phyloP scores from a whole-genome alignment of 1,140 invertebrate genomes.

The Tenebrio molitor region DNA sequence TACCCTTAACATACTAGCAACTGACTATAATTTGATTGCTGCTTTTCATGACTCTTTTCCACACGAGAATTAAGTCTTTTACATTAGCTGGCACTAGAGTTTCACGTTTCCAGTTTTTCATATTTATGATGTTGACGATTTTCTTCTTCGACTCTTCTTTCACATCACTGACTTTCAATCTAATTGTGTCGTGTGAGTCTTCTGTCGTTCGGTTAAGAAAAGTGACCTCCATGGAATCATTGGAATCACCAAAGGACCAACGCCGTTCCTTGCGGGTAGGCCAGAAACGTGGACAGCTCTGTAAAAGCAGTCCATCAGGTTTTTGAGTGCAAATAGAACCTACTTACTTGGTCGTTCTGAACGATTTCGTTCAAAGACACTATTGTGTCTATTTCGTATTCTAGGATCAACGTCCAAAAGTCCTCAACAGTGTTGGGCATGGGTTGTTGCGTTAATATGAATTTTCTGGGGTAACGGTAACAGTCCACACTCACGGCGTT shows the following conservation, averaged over 20 bases:
- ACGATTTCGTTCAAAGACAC: slow-evolving; percentile 67
- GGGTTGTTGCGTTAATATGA: slow-evolving; percentile 69
- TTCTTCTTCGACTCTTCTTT: neutral
- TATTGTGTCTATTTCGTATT: slow-evolving; percentile 70
- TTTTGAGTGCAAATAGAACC: neutral
- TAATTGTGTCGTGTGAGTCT: neutral
- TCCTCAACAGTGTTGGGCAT: slow-evolving; percentile 68
- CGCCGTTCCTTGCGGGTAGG: too few species aligned
- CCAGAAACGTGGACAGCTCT: too few species aligned
- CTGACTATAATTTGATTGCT: slow-evolving; percentile 7
- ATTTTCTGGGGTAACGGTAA: slow-evolving; percentile 65
- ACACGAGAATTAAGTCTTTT: neutral
- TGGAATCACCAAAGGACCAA: too few species aligned
- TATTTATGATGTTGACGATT: neutral
- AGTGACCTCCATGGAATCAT: too few species aligned
- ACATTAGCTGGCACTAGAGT: neutral
- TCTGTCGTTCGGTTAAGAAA: neutral
- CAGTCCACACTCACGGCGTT: slow-evolving; percentile 77
- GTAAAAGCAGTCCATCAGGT: too few species aligned
- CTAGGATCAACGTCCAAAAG: slow-evolving; percentile 75
- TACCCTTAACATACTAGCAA: slow-evolving; percentile 23
- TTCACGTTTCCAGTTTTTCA: slow-evolving; percentile 3
- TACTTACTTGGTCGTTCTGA: slow-evolving; percentile 52
- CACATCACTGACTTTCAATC: neutral
- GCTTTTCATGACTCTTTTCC: neutral